A percentile compares a stretch with the other conserved stretches of the same genome.
These are phyloP conservation scores for Protophormia terraenovae DNA, from an alignment of 2,888 invertebrate genomes.

Conservation along the genomic window DNA sequence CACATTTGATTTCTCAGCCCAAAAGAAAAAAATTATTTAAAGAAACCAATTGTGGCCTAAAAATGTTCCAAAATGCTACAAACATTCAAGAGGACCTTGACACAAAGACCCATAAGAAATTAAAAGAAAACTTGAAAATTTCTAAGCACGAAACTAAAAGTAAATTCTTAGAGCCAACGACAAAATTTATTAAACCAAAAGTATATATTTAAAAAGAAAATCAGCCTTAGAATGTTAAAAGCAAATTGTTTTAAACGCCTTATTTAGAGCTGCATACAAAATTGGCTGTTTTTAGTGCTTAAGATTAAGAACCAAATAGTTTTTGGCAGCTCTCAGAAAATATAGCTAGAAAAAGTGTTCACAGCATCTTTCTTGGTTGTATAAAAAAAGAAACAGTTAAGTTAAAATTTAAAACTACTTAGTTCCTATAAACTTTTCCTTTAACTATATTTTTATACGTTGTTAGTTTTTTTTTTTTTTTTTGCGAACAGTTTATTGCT, in stretches of 20 bases:
- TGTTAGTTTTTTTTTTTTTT: slow-evolving; percentile 4
- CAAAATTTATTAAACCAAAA: slow-evolving; percentile 23
- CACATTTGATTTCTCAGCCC: no score
- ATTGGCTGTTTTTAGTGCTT: slow-evolving; percentile 5
- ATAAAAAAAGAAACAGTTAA: neutral
- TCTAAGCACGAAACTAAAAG: neutral
- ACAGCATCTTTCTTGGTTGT: neutral
- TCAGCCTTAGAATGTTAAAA: neutral
- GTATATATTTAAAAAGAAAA: slow-evolving; percentile 48
- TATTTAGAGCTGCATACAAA: neutral
- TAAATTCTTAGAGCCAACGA: slow-evolving; percentile 7
- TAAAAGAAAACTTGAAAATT: slow-evolving; percentile 29
- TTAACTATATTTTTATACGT: neutral
- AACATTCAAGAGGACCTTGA: slow-evolving; percentile 38
- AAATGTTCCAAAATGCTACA: neutral
- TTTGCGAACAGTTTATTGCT: slow-evolving; percentile 20
- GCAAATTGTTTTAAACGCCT: neutral
- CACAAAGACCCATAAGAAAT: slow-evolving; percentile 42
- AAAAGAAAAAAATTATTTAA: no score
- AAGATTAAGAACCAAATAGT: no score
- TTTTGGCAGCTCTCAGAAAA: neutral
- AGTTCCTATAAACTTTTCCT: slow-evolving; percentile 25
- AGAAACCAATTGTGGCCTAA: slow-evolving; percentile 35
- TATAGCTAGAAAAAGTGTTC: neutral
- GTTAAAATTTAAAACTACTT: neutral